Base-by-base conservation (phyloP, 2,797 vertebrate species). In the Acanthiza pusilla region DNA sequence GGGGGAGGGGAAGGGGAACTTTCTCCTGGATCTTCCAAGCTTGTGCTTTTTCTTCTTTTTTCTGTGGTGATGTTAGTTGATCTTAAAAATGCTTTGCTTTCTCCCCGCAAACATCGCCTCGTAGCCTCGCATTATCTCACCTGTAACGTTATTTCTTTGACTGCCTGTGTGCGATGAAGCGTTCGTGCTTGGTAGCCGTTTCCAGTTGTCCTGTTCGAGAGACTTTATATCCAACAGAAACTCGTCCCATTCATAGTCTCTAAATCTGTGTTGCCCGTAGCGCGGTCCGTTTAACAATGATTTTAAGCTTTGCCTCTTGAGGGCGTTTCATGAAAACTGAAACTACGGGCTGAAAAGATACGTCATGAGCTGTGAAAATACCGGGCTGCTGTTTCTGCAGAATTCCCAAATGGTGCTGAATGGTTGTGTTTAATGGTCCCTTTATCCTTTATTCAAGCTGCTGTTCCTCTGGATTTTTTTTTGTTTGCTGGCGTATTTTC, bases 241-340 rank as follows among this genome's bases (percentile, higher is more conserved):
- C 74, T 26, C 19, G 6, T 65, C 76, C 61, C 86, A 55, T 94
- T 91, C 92, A 77, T 89, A 65, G 54, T 71, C 42, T 65, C 38
- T 14, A 10, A 20, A 42, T 63, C 40, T 8, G 17, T 29, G 4
- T 21, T 9, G 63, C 74, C 82, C 7, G 13, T n/a, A 23, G 19
- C 16, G 16, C 29, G 27, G 18, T 15, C 12, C 21, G 0, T 2
- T 55, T n/a, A 36, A 8, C 10, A 65, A 30, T 38, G 61, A 11
- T 94, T 77, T 93, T 67, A 62, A 72, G 47, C 42, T 71, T 94
- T 87, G 58, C 95, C 91, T 93, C 91, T 83, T 91, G 94, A 89
- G 94, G 94, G 93, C 93, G 92, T 96, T 91, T 94, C 76, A 8
- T 34, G 91, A 83, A 92, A 95, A 67, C 70, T 54, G 88, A 92